Evolutionary conservation across 2,113 vertebrate species (phyloP).

Genomic region (Rhombomys opimus): DNA sequence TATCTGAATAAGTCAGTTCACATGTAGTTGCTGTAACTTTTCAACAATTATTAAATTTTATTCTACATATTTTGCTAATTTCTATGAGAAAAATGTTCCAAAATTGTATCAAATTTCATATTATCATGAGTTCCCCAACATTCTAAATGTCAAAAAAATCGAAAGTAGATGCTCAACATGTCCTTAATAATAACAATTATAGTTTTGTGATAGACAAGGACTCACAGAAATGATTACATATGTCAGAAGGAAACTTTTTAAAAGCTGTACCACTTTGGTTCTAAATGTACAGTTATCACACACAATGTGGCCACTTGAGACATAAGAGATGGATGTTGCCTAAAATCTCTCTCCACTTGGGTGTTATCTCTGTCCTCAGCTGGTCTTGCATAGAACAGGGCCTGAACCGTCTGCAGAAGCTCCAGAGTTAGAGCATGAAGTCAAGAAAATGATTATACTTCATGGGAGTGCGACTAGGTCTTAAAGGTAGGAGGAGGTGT

Average conservation of each 20-base stretch:
- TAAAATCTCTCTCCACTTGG: neutral
- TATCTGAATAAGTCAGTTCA: constrained; percentile 29
- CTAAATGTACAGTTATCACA: neutral
- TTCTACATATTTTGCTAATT: neutral
- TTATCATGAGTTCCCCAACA: neutral
- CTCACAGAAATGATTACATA: neutral
- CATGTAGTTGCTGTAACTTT: constrained; percentile 15
- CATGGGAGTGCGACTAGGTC: neutral
- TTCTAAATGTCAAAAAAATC: constrained; percentile 51
- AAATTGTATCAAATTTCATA: constrained; percentile 16
- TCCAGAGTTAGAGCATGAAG: neutral
- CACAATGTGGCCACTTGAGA: neutral
- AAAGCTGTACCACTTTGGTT: neutral
- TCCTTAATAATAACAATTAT: constrained; percentile 38
- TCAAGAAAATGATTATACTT: constrained; percentile 14
- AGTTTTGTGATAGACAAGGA: constrained; percentile 41
- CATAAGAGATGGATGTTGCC: neutral
- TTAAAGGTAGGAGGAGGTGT: neutral
- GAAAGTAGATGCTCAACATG: neutral
- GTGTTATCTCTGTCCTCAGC: neutral
- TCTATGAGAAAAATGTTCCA: neutral
- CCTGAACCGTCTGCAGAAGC: neutral
- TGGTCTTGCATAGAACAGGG: neutral
- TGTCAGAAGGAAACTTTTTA: neutral
- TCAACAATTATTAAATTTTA: constrained; percentile 44